Conservation (phyloP, 64 coral and sea anemone species). For the Stichodactyla helianthus region DNA sequence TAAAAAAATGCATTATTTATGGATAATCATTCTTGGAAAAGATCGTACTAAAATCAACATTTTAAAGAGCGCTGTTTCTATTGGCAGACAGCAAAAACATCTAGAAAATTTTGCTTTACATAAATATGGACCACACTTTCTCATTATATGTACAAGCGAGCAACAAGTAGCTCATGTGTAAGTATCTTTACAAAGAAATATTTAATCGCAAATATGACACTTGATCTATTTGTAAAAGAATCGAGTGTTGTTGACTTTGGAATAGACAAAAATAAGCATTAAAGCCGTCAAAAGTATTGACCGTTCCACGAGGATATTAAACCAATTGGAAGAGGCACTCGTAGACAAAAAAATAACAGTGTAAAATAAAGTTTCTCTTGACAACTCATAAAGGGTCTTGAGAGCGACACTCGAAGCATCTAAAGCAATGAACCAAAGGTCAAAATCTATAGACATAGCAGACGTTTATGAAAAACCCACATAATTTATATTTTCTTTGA, state of each 20-base stretch:
- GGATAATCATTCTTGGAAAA: too few species aligned
- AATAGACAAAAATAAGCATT: not conserved
- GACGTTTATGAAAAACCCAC: conserved; percentile 4
- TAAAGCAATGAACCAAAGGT: not conserved
- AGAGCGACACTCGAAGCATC: not conserved
- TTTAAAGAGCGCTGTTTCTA: too few species aligned
- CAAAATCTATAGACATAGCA: conserved; percentile 5
- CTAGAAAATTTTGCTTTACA: too few species aligned
- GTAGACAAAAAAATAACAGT: not conserved
- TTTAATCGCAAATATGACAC: too few species aligned
- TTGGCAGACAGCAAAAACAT: too few species aligned
- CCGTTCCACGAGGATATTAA: not conserved
- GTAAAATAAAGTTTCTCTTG: not conserved
- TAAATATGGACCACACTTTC: too few species aligned
- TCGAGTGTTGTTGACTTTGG: too few species aligned
- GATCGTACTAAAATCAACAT: not conserved
- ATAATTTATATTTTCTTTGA: conserved; percentile 1
- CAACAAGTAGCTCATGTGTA: too few species aligned
- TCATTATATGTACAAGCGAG: too few species aligned
- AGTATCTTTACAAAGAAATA: too few species aligned
- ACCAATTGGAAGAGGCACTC: not conserved
- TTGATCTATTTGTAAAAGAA: too few species aligned
- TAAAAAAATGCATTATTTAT: too few species aligned
- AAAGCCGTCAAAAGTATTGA: not conserved
- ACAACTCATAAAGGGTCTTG: not conserved